Base-by-base conservation (phyloP, 1,140 invertebrate genomes). In the Rhopalosiphum padi region DNA sequence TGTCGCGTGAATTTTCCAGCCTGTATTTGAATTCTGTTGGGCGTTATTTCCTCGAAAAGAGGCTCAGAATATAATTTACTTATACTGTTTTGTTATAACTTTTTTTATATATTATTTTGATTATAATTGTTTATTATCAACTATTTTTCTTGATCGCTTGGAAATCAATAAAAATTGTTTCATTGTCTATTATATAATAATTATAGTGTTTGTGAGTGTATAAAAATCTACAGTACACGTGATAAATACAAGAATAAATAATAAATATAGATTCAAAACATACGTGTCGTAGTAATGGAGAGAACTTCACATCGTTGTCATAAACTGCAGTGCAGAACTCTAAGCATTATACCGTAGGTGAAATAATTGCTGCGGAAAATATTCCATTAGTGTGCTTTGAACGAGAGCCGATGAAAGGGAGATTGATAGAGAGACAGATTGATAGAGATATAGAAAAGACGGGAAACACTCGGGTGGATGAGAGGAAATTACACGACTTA, bases 291-390 rank as follows among this genome's bases (percentile, higher is more conserved):
- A n/a, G 18, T 2, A 77, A 77, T 18, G 15, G 15, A 18, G 5
- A 18, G 4, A 77, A 77, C 5, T n/a, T 35, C 4, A 77, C n/a
- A 18, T 77, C 30, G 15, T n/a, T n/a, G 30, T 18, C 15, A 15
- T n/a, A 77, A 1, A 15, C 15, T n/a, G 15, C 30, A 77, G 15
- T 21, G 2, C n/a, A 77, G 5, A n/a, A 41, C 41, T 85, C 41
- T 25, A 25, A 85, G 9, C 2, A 41, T 9, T 11, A 41, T 23
- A 41, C 25, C 41, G 5, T 48, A 87, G 46, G 86, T 48, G 30
- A 87, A 87, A 51, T 87, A 87, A 87, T 87, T 51, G 86, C 43
- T 35, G 46, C 18, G 46, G 46, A 51, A 87, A 87, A 87, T 87
- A 25, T 51, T 87, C 86, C 86, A 51, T 87, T 87, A 51, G 43